Conservation (phyloP, 92 coral and sea anemone genomes). For the Palythoa heliodiscus region DNA sequence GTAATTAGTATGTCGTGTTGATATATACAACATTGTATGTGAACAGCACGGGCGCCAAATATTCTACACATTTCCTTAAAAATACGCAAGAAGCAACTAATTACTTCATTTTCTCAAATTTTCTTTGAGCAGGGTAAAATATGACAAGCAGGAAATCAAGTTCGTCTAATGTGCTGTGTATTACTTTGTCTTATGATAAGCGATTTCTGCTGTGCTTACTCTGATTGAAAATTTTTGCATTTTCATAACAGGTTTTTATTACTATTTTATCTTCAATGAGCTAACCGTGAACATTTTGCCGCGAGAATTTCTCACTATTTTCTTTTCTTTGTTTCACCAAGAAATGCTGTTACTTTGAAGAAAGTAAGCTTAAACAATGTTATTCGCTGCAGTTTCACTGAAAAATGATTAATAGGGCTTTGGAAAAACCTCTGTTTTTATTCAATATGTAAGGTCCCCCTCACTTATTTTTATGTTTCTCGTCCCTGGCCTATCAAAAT, state of each 20-base stretch:
- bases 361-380: background rate
- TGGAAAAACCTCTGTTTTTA: no score
- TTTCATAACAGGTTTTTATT: background rate
- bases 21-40: background rate
- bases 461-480: no score
- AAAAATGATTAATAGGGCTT: no score
- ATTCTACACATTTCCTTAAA: background rate
- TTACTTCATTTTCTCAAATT: background rate
- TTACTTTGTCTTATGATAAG: no score
- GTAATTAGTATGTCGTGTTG: background rate
- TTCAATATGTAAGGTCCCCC: no score
- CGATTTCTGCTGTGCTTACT: no score
- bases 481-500: no score
- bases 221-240: background rate
- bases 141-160: no score
- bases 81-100: background rate
- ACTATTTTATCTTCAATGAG: background rate
- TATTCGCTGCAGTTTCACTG: no score
- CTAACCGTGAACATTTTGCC: background rate
- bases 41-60: background rate
- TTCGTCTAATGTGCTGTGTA: no score
- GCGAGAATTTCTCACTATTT: background rate
- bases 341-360: background rate
- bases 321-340: background rate
- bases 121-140: no score